Evolutionary conservation across 2,113 vertebrate species (phyloP), one percentile per base, ranked within the genome.

Genomic region (Tetraodon nigroviridis): DNA sequence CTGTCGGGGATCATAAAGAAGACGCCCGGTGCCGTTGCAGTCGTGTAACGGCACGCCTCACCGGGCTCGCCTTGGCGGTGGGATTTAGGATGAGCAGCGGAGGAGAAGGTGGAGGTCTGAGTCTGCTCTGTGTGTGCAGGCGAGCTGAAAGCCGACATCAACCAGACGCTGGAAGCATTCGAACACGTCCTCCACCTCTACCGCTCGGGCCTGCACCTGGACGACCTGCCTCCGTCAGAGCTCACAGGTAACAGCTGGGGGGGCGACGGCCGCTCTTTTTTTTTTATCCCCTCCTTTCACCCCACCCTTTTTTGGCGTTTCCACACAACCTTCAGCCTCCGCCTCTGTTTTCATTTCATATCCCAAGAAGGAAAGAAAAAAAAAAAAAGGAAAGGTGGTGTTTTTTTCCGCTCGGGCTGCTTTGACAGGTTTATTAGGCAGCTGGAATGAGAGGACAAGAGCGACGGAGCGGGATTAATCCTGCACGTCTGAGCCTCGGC

Each of bases 151-250:
- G 88, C 90, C 0, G 88, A 91, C 81, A 89, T 92, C 84, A 93
- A 93, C 75, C 87, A 93, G 84, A 95, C 91, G 0, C 67, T 94
- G 76, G 75, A 81, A 55, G 89, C 90, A 77, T 95, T 96, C 87
- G 92, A 94, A 84, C 88, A 91, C 41, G 85, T 95, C 82, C 91
- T 95, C 72, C 84, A 88, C 76, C 78, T 92, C 37, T 96, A 95
- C 88, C 91, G 90, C 83, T 93, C 93, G 76, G 94, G 93, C 67
- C 84, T 92, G 71, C 92, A 94, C 85, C 89, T 92, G 54, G 90
- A 91, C 69, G 90, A 90, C 74, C 55, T 90, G 69, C 73, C 83
- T 67, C 68, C 88, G 81, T 81, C 84, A 74, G 69, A 84, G 81
- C 80, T 92, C 69, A 88, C 87, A 91, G 92, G 93, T 95, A 89